Conservation (phyloP, 2,113 vertebrate genomes). For the Epinephelus cyanopodus region DNA sequence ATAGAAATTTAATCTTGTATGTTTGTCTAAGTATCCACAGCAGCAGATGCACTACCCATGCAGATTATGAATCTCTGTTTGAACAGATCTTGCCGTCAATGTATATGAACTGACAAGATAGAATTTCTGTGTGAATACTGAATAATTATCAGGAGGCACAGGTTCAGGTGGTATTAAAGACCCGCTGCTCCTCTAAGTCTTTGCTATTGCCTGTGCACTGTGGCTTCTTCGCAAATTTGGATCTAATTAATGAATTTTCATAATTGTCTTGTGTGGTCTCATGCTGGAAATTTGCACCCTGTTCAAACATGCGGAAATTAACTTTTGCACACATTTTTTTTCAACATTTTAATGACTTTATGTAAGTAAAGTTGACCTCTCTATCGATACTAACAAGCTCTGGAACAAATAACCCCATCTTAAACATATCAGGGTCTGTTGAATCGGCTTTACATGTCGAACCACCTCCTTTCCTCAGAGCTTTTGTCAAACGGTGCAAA, state of each 20-base stretch:
- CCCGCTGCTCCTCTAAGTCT: conserved; percentile 37
- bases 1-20: conserved; percentile 90
- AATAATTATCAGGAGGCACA: conserved; percentile 78
- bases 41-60: conserved; percentile 82
- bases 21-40: conserved; percentile 86
- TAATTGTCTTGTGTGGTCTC: conserved; percentile 9
- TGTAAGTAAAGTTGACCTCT: conserved; percentile 3
- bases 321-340: neutral
- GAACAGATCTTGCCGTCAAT: conserved; percentile 79
- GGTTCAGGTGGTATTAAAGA: conserved; percentile 70
- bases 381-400: neutral
- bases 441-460: conserved; percentile 46
- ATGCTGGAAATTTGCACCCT: neutral
- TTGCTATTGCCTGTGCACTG: conserved; percentile 24
- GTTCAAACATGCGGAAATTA: neutral
- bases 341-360: neutral
- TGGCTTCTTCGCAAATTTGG: conserved; percentile 25
- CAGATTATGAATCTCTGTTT: conserved; percentile 85
- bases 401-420: conserved; percentile 8
- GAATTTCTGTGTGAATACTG: conserved; percentile 70
- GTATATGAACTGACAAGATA: conserved; percentile 76
- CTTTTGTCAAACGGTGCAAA: conserved; percentile 50
- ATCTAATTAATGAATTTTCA: conserved; percentile 33
- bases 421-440: conserved; percentile 23
- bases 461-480: conserved; percentile 28